Conservation (phyloP, 2,888 invertebrate genomes). For the Crioceris asparagi region DNA sequence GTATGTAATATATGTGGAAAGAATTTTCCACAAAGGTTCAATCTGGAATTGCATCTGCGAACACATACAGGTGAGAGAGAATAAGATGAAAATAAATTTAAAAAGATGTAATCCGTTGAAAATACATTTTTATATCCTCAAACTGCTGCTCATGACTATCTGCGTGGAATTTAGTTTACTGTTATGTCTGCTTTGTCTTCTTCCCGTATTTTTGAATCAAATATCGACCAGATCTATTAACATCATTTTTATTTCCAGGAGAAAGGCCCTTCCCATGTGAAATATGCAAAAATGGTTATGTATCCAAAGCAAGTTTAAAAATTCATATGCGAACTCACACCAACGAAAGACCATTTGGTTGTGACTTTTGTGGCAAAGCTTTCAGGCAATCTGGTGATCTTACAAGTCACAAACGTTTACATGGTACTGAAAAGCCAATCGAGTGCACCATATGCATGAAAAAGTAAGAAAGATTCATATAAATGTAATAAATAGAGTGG, state of each 20-base stretch:
- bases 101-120: neutral
- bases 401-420: constrained; percentile 38
- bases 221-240: neutral
- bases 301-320: constrained; percentile 38
- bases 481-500: too few relatives aligned
- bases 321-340: constrained; percentile 41
- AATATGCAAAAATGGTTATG: constrained; percentile 38
- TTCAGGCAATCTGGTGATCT: constrained; percentile 39
- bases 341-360: constrained; percentile 39
- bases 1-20: constrained; percentile 38
- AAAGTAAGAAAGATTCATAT: too few relatives aligned
- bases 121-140: neutral
- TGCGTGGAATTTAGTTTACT: too few relatives aligned
- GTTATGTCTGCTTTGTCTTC: too few relatives aligned
- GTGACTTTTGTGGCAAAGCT: constrained; percentile 39
- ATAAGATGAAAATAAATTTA: too few relatives aligned
- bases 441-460: constrained; percentile 38
- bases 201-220: too few relatives aligned
- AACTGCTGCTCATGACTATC: too few relatives aligned
- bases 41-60: constrained; percentile 36
- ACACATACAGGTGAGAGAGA: constrained; percentile 37
- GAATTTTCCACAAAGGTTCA: constrained; percentile 38
- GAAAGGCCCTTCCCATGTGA: constrained; percentile 39
- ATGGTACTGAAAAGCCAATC: constrained; percentile 39
- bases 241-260: constrained; percentile 23